Evolutionary conservation across 2,888 invertebrate species (phyloP).

Genomic region (Serrognathus titanus): DNA sequence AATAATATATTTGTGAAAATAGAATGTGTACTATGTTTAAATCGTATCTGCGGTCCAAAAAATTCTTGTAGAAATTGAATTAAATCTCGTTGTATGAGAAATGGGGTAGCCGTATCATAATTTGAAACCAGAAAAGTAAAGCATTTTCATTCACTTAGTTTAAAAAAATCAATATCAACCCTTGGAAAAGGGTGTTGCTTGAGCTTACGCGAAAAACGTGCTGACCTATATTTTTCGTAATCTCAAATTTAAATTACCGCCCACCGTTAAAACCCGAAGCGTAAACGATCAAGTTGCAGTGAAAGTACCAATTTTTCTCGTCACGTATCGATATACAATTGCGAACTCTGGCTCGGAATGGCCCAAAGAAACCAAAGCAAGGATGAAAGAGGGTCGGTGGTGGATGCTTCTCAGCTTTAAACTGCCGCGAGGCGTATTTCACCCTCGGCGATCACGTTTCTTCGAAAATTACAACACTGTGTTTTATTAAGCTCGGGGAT

Average conservation of each 20-base stretch:
- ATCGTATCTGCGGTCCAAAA: neutral
- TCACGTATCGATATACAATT: constrained; percentile 20
- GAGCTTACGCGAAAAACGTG: no score
- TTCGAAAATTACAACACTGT: constrained; percentile 10
- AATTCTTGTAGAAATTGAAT: neutral
- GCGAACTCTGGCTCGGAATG: constrained; percentile 12
- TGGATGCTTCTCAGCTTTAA: constrained; percentile 13
- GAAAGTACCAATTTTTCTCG: constrained; percentile 11
- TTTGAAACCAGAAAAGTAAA: no score
- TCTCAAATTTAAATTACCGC: neutral
- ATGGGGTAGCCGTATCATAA: no score
- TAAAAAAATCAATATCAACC: no score
- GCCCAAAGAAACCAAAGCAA: constrained; percentile 8
- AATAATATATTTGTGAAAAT: no score
- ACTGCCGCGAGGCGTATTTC: constrained; percentile 12
- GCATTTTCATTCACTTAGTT: no score
- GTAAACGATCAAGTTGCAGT: neutral
- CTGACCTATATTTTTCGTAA: neutral
- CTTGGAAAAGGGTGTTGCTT: no score
- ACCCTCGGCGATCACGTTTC: constrained; percentile 12
- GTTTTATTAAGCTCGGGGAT: constrained; percentile 16
- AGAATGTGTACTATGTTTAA: no score
- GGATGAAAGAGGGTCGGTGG: constrained; percentile 5
- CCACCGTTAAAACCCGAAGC: neutral
- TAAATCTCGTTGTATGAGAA: neutral